phyloP scores from a whole-genome alignment of 1,140 invertebrate species.

The Holotrichia oblita region DNA sequence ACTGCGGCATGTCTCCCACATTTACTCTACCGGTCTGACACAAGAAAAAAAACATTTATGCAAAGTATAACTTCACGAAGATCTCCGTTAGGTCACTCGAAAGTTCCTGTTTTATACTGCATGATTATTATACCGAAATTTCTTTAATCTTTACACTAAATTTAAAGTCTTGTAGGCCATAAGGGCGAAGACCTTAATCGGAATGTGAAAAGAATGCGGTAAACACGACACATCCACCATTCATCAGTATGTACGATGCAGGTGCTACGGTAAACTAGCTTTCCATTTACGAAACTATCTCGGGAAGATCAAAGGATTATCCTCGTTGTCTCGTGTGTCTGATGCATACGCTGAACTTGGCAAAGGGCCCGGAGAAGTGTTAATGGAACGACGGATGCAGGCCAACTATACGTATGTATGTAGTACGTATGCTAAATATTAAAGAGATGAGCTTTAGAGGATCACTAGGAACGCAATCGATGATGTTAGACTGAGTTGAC shows the following conservation, averaged over 20 bases:
- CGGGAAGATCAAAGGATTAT: conserved; percentile 22
- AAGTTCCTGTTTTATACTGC: too few relatives aligned
- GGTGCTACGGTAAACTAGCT: background rate
- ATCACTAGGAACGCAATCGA: background rate
- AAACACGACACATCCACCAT: background rate
- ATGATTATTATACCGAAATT: too few relatives aligned
- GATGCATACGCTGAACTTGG: conserved; percentile 16
- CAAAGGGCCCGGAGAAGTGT: background rate
- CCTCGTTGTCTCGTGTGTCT: background rate
- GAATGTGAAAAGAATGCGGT: conserved; percentile 2
- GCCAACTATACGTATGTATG: background rate
- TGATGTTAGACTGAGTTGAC: too few relatives aligned
- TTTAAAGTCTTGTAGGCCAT: too few relatives aligned
- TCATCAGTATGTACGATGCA: conserved; percentile 26
- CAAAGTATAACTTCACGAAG: too few relatives aligned
- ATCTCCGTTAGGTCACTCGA: too few relatives aligned
- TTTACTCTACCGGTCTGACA: background rate
- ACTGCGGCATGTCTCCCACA: too few relatives aligned
- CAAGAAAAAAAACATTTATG: background rate
- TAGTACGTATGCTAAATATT: background rate
- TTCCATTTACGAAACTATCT: conserved; percentile 25
- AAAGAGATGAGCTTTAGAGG: background rate
- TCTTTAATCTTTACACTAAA: too few relatives aligned
- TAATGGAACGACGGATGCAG: conserved; percentile 27
- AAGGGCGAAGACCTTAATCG: background rate